A percentile compares a stretch with the other conserved stretches of the same genome.
These are phyloP conservation scores for Drosophila ezoana DNA, from an alignment of 2,888 invertebrate genomes.

Conservation along the genomic window DNA sequence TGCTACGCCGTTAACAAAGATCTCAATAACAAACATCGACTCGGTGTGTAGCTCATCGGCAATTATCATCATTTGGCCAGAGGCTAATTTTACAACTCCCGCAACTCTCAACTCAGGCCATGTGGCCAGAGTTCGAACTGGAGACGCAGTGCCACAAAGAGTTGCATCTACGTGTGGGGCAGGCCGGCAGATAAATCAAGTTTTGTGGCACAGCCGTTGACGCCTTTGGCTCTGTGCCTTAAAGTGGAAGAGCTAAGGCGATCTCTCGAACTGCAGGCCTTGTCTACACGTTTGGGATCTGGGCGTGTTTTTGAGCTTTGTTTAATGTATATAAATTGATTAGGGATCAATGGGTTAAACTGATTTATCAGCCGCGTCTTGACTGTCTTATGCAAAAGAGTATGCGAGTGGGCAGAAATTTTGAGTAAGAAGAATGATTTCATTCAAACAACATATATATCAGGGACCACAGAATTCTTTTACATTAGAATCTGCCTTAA, in stretches of 20 bases:
- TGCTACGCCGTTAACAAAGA: conserved; percentile 42
- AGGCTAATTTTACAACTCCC: conserved; percentile 46
- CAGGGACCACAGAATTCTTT: neutral
- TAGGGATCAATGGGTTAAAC: conserved; percentile 47
- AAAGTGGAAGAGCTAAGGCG: conserved; percentile 16
- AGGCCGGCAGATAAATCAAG: conserved; percentile 61
- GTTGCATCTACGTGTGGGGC: conserved; percentile 56
- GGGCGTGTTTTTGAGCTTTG: conserved; percentile 22
- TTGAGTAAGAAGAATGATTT: neutral
- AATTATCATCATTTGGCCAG: conserved; percentile 57
- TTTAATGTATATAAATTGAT: conserved; percentile 60
- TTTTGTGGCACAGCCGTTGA: conserved; percentile 43
- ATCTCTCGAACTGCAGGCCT: conserved; percentile 29
- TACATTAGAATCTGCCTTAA: conserved; percentile 11
- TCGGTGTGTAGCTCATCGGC: conserved; percentile 14
- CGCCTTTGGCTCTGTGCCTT: conserved; percentile 41
- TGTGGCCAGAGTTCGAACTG: conserved; percentile 9
- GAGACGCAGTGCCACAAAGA: conserved; percentile 24
- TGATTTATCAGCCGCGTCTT: conserved; percentile 41
- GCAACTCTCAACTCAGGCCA: neutral
- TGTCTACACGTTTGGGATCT: conserved; percentile 13
- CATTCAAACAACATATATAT: neutral
- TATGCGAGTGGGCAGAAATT: neutral
- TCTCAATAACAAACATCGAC: conserved; percentile 28
- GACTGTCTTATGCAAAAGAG: conserved; percentile 4